phyloP scores from a whole-genome alignment of 2,888 invertebrate species.

The Dioctria linearis region DNA sequence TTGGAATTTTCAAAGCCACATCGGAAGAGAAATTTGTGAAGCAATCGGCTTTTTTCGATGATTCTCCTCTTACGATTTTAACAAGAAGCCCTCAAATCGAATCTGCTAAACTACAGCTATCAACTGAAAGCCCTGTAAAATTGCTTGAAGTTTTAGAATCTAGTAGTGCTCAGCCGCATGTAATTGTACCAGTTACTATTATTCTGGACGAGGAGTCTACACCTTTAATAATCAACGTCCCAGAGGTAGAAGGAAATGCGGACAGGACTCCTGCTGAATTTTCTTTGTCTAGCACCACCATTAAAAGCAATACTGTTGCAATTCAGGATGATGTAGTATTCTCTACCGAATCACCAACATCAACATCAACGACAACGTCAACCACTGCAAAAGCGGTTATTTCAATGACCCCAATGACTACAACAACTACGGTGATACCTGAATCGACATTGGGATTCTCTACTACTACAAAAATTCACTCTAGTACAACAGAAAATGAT shows the following conservation, averaged over 20 bases:
- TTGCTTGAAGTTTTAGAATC: not conserved
- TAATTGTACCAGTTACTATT: slow-evolving; percentile 27
- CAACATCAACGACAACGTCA: slow-evolving; percentile 60
- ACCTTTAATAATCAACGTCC: slow-evolving; percentile 67
- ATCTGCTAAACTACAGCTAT: slow-evolving; percentile 1
- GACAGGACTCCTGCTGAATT: not conserved
- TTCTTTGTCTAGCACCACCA: slow-evolving; percentile 62
- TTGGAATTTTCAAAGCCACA: slow-evolving; percentile 31
- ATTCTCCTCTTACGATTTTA: slow-evolving; percentile 50
- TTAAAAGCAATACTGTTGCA: not conserved
- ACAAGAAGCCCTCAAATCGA: slow-evolving; percentile 39
- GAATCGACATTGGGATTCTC: slow-evolving; percentile 50
- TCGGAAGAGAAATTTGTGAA: slow-evolving; percentile 49
- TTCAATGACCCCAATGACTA: slow-evolving; percentile 72
- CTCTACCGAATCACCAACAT: slow-evolving; percentile 62
- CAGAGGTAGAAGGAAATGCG: slow-evolving; percentile 65
- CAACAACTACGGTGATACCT: slow-evolving; percentile 65
- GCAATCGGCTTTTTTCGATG: slow-evolving; percentile 12
- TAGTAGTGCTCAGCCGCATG: not conserved
- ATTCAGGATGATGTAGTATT: not conserved
- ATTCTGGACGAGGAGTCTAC: slow-evolving; percentile 61
- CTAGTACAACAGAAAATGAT: slow-evolving; percentile 59
- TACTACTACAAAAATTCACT: slow-evolving; percentile 15
- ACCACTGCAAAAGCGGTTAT: slow-evolving; percentile 60
- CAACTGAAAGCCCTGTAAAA: not conserved